Conservation (phyloP, 1,140 invertebrate genomes). For the Drosophila paulistorum region DNA sequence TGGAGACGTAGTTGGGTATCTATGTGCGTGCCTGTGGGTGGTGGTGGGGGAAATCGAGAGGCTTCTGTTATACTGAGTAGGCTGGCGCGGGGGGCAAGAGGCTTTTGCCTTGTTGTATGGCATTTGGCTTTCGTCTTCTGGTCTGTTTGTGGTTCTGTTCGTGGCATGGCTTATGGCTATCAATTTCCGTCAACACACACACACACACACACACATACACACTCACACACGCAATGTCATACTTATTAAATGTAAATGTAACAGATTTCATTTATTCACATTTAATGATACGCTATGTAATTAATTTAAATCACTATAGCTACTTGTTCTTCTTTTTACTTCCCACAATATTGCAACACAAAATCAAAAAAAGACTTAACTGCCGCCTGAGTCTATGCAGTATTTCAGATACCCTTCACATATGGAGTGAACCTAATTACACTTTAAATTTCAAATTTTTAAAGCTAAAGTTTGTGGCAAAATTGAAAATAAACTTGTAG, state of each 20-base stretch:
- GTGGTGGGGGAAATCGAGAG: not conserved
- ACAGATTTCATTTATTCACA: slow-evolving; percentile 52
- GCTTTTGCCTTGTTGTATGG: not conserved
- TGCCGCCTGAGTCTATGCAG: not conserved
- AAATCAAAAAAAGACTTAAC: not conserved
- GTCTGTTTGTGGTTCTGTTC: slow-evolving; percentile 60
- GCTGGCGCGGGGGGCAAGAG: not conserved
- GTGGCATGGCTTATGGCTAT: slow-evolving; percentile 54
- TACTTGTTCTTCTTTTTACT: not conserved
- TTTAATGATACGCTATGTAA: slow-evolving; percentile 57
- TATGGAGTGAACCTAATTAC: too few species aligned
- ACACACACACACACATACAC: slow-evolving; percentile 11
- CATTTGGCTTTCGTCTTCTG: slow-evolving; percentile 68
- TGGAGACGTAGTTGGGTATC: not conserved
- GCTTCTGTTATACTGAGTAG: not conserved
- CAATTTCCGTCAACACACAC: slow-evolving; percentile 48
- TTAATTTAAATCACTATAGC: slow-evolving; percentile 65
- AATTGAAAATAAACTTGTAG: too few species aligned
- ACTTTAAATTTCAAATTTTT: too few species aligned
- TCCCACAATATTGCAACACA: not conserved
- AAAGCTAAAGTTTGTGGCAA: too few species aligned
- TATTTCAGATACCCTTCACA: not conserved
- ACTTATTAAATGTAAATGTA: slow-evolving; percentile 28
- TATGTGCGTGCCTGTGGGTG: not conserved
- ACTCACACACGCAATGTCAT: not conserved